A percentile compares a stretch with the other conserved stretches of the same genome.
These are phyloP conservation scores for Archivesica marissinica DNA, from an alignment of 1,140 invertebrate genomes.

Conservation along the genomic window DNA sequence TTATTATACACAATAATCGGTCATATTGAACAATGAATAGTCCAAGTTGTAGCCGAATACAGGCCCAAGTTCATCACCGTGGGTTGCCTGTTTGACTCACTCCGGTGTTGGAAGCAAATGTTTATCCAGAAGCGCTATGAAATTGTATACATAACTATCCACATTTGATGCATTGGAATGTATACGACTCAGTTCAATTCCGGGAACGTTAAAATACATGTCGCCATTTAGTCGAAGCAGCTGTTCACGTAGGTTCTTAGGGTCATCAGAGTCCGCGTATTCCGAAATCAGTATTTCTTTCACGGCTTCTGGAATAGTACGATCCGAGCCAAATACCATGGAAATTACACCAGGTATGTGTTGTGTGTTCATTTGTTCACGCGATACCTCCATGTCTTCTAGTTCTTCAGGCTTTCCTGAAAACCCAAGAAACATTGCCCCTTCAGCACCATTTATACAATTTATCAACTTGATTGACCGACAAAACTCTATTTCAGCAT, in stretches of 20 bases:
- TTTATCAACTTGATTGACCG: slow-evolving; percentile 39
- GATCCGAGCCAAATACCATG: neutral
- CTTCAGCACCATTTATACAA: slow-evolving; percentile 41
- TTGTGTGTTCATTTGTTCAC: slow-evolving; percentile 24
- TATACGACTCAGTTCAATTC: neutral
- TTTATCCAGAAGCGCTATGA: neutral
- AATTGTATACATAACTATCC: slow-evolving; percentile 40
- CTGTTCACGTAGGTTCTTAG: neutral
- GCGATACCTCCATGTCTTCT: neutral
- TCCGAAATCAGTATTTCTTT: slow-evolving; percentile 17
- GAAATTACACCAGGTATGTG: neutral
- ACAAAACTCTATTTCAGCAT: slow-evolving; percentile 40
- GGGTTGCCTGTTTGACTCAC: slow-evolving; percentile 36
- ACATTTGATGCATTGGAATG: slow-evolving; percentile 32
- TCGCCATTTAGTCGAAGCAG: neutral
- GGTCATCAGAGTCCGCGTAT: slow-evolving; percentile 43
- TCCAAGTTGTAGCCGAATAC: slow-evolving; percentile 33
- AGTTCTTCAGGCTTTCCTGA: neutral
- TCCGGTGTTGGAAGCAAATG: slow-evolving; percentile 6
- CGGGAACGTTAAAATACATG: slow-evolving; percentile 40
- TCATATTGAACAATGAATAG: slow-evolving; percentile 2
- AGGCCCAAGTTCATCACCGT: slow-evolving; percentile 43
- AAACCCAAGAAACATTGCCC: slow-evolving; percentile 9
- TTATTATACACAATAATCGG: too few relatives aligned
- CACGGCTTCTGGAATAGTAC: slow-evolving; percentile 28